Evolutionary conservation across 2,797 vertebrate species (phyloP).

Genomic region (Falco columbarius): DNA sequence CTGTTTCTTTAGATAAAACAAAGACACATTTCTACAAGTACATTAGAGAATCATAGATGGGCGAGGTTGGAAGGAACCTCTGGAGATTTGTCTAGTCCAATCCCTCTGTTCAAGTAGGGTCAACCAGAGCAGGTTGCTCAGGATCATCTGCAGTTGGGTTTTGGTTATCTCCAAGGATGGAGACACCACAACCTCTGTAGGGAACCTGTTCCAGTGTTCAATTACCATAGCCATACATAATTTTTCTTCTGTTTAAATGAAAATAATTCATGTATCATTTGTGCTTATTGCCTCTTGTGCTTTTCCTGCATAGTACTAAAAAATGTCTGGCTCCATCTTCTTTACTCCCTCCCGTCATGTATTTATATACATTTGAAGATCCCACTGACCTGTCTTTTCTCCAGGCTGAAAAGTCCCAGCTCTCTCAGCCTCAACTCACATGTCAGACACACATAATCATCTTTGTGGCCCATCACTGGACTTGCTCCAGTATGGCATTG

Average conservation of each 20-base stretch:
- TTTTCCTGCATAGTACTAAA: background rate
- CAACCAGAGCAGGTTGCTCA: background rate
- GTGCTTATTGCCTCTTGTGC: background rate
- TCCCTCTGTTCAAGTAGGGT: background rate
- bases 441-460: background rate
- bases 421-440: background rate
- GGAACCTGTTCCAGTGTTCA: background rate
- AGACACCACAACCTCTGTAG: background rate
- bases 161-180: background rate
- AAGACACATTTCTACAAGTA: background rate
- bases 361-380: background rate
- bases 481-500: fast-evolving
- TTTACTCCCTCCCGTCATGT: background rate
- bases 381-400: background rate
- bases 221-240: background rate
- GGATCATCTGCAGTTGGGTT: background rate
- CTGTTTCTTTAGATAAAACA: background rate
- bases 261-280: background rate
- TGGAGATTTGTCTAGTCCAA: background rate
- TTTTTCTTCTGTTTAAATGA: background rate
- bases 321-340: background rate
- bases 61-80: background rate
- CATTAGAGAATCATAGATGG: background rate
- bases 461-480: background rate
- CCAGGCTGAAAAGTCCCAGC: background rate